Evolutionary conservation across 2,797 vertebrate species (phyloP), one percentile per base, ranked within the genome.

Genomic region (Liasis olivaceus): DNA sequence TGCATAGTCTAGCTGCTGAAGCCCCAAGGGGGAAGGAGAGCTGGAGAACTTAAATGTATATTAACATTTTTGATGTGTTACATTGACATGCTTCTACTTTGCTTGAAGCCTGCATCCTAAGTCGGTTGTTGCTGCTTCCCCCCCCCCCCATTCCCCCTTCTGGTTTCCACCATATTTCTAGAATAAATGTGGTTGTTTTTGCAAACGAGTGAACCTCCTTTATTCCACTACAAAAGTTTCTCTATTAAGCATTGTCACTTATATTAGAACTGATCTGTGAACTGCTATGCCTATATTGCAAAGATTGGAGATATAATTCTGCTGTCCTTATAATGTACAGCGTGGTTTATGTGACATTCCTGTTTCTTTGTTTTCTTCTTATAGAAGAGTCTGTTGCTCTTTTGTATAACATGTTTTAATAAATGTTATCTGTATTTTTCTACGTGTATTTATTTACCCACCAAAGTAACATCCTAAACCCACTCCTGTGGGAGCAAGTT

Each of bases 331-430:
- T 91, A 22, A 81, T 97, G 97, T 97, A 97, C 97, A 98, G 98
- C 97, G 97, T 98, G 97, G 94, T 97, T 97, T 97, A 97, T 95
- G 97, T 97, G 98, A 97, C 97, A 97, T 98, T 97, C 96, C 96
- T 97, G 96, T 97, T 56, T 97, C 95, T 96, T 96, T 97, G 98
- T 97, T 98, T 98, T 98, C 98, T 98, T 98, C 98, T 98, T 98
- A 98, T 98, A 98, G 98, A 98, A 98, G 98, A 98, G 98, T 97
- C 95, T 66, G 97, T 96, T 94, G 95, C 95, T 96, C 96, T 97
- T 98, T 98, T 98, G 97, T 98, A 97, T 97, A 97, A 98, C 97
- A 98, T 96, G 97, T 98, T 98, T 98, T 98, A 98, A 98, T 98
- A 98, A 98, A 98, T 98, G 98, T 98, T 98, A 97, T 90, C 97